phyloP scores from a whole-genome alignment of 2,113 vertebrate genomes.

The Enhydra lutris region DNA sequence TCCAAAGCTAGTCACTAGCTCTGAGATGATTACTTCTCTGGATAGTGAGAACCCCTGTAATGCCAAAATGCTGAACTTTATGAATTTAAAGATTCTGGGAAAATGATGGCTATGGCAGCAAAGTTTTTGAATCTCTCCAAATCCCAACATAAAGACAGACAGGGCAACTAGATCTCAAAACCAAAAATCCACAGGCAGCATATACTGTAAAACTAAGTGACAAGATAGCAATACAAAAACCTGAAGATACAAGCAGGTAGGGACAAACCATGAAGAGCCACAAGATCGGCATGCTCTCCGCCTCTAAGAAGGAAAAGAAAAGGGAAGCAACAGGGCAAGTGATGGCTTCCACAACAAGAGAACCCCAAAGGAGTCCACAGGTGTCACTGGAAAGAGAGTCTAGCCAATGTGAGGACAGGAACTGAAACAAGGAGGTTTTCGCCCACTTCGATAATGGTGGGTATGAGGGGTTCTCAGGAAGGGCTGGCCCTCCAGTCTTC shows the following conservation, averaged over 20 bases:
- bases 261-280: not conserved
- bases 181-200: not conserved
- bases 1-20: not conserved
- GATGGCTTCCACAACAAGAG: not conserved
- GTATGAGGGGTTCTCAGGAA: not conserved
- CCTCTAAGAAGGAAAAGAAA: not conserved
- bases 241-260: not conserved
- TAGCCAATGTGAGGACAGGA: not conserved
- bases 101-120: not conserved
- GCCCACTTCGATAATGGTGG: not conserved
- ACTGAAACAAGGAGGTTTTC: not conserved
- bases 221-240: not conserved
- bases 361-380: not conserved
- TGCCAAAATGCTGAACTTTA: not conserved
- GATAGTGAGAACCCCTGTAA: not conserved
- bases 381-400: not conserved
- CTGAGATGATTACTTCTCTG: not conserved
- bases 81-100: not conserved
- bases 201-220: not conserved
- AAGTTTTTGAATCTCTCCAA: not conserved
- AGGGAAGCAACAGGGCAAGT: not conserved
- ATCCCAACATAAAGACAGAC: not conserved
- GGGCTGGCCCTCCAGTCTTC: not conserved
- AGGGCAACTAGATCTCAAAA: not conserved
- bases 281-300: not conserved